Percentiles rank a stretch among this genome's conserved stretches.
These are phyloP conservation scores for Drosophila orosa DNA, from an alignment of 1,140 invertebrate species.

Conservation along the genomic window DNA sequence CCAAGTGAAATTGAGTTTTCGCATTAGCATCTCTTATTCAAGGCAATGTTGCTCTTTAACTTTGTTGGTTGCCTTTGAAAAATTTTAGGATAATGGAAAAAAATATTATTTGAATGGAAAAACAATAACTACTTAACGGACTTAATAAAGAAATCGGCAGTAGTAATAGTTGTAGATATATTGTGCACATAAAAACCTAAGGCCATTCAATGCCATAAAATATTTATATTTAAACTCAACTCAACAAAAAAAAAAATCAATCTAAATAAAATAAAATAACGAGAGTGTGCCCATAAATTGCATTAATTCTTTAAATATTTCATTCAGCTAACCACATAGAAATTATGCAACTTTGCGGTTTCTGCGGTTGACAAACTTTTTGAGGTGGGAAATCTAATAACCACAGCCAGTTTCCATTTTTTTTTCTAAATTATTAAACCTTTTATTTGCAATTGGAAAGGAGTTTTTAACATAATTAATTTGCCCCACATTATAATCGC, in stretches of 20 bases:
- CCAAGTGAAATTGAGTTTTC: constrained; percentile 33
- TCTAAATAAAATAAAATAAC: background rate
- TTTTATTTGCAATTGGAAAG: background rate
- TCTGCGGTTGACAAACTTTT: constrained; percentile 39
- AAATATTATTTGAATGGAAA: background rate
- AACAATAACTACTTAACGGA: background rate
- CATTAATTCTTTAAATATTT: constrained; percentile 16
- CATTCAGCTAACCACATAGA: constrained; percentile 14
- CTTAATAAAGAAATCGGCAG: background rate
- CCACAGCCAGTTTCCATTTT: constrained; percentile 15
- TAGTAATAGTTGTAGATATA: background rate
- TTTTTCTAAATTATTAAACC: constrained; percentile 38
- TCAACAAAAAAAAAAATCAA: background rate
- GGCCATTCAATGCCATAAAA: no score
- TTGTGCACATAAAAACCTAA: background rate
- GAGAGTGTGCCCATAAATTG: constrained; percentile 19
- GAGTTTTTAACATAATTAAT: constrained; percentile 43
- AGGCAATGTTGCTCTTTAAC: background rate
- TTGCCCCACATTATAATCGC: constrained; percentile 16
- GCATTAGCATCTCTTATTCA: constrained; percentile 22
- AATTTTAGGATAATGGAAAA: background rate
- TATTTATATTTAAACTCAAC: background rate
- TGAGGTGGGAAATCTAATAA: constrained; percentile 25
- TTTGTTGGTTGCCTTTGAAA: background rate
- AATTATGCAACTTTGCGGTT: constrained; percentile 35